Percentiles rank a stretch among this genome's conserved stretches.
Evolutionary conservation across 1,140 invertebrate genomes (phyloP).

Genomic region (Chrysopa pallens): DNA sequence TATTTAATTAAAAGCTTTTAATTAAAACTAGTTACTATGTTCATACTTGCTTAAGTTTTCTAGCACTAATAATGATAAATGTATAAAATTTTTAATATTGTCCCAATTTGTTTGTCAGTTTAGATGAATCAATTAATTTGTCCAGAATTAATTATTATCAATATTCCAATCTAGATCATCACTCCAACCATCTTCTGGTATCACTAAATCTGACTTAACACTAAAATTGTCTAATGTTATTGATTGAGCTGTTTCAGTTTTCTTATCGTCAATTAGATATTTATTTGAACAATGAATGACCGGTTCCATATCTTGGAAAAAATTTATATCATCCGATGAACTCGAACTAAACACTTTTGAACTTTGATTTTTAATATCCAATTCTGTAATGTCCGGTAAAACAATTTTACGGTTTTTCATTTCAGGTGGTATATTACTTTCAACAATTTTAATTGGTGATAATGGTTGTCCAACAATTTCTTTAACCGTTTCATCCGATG

Average conservation of each 20-base stretch:
- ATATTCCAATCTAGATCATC: constrained; percentile 1
- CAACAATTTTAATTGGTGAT: constrained; percentile 7
- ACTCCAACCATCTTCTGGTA: constrained; percentile 1
- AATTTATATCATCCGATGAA: constrained; percentile 43
- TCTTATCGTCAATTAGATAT: constrained; percentile 12
- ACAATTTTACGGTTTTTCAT: constrained; percentile 22
- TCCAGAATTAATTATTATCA: too few relatives aligned
- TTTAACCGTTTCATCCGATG: constrained; percentile 7
- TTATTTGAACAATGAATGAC: constrained; percentile 44
- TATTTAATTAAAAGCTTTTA: too few relatives aligned
- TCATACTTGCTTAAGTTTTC: too few relatives aligned
- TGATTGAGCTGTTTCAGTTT: not conserved
- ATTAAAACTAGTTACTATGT: too few relatives aligned
- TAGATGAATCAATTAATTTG: too few relatives aligned
- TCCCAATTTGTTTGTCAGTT: too few relatives aligned
- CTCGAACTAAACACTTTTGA: constrained; percentile 19
- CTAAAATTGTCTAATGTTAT: not conserved
- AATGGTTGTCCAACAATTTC: constrained; percentile 4
- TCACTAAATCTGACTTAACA: not conserved
- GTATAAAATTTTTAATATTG: too few relatives aligned
- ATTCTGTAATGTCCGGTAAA: constrained; percentile 42
- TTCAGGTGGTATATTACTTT: constrained; percentile 6
- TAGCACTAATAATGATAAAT: too few relatives aligned
- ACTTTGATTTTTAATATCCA: constrained; percentile 56
- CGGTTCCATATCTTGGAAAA: constrained; percentile 71